Percentiles rank a stretch among this genome's conserved stretches.
phyloP scores from a whole-genome alignment of 2,888 invertebrate genomes.

The Penaeus monodon region DNA sequence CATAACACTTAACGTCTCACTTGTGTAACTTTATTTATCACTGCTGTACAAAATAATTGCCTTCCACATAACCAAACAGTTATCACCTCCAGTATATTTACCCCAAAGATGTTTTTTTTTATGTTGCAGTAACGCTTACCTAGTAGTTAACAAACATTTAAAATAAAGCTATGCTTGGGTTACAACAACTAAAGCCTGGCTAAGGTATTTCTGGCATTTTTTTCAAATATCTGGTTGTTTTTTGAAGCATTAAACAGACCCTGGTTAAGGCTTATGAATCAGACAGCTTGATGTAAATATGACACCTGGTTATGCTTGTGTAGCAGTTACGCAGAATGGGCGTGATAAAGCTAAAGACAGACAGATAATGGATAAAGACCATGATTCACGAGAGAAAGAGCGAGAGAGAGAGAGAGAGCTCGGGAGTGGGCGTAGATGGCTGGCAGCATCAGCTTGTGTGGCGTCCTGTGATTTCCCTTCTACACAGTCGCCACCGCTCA shows the following conservation, averaged over 20 bases:
- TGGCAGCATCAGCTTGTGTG: conserved; percentile 50
- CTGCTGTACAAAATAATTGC: conserved; percentile 40
- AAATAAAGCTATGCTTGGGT: conserved; percentile 45
- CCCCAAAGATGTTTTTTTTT: conserved; percentile 30
- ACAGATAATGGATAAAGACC: too few species aligned
- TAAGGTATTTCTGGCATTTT: conserved; percentile 16
- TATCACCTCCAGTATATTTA: conserved; percentile 32
- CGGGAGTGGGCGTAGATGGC: conserved; percentile 47
- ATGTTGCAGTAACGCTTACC: conserved; percentile 38
- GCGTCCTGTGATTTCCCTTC: conserved; percentile 46
- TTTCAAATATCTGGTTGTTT: too few species aligned
- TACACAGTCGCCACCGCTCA: conserved; percentile 23
- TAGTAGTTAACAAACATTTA: conserved; percentile 36
- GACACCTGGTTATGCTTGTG: too few species aligned
- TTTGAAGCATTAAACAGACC: too few species aligned
- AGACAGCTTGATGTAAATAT: too few species aligned
- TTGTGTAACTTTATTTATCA: neutral
- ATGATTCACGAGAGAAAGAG: too few species aligned
- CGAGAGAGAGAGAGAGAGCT: conserved; percentile 6
- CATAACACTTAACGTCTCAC: too few species aligned
- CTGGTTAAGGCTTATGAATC: too few species aligned
- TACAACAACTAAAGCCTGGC: conserved; percentile 30
- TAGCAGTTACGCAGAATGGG: too few species aligned
- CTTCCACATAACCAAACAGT: conserved; percentile 33
- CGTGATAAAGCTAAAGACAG: too few species aligned